These are phyloP conservation scores for Galagoides demidoff DNA, from an alignment of 2,797 vertebrate genomes.

Conservation along the genomic window DNA sequence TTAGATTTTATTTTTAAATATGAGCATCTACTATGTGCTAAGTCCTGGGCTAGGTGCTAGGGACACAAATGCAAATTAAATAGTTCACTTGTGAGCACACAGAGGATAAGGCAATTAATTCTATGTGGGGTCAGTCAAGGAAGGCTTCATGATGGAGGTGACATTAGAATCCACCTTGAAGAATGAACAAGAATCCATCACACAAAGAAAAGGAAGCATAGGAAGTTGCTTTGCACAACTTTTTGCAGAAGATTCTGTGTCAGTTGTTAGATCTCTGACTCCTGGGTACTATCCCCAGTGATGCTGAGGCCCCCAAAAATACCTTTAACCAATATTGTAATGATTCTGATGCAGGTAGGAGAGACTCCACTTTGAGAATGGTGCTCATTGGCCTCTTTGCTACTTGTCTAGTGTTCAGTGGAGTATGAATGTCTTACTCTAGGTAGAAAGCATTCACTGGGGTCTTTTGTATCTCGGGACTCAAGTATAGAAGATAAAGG, in stretches of 20 bases:
- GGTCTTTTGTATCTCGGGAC: not conserved
- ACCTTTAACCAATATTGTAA: not conserved
- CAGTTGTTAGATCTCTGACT: not conserved
- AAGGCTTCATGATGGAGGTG: conserved; percentile 13
- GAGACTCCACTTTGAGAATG: not conserved
- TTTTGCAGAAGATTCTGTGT: not conserved
- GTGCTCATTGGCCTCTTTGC: not conserved
- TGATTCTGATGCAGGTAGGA: not conserved
- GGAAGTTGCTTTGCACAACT: not conserved
- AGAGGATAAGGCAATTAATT: conserved; percentile 9
- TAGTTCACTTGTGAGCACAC: not conserved
- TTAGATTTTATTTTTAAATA: conserved; percentile 50
- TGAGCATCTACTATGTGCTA: not conserved
- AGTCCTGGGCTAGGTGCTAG: not conserved
- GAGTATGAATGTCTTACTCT: not conserved
- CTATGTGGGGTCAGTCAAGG: not conserved
- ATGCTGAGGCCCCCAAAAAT: not conserved
- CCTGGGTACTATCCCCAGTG: not conserved
- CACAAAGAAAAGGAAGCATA: not conserved
- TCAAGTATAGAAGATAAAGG: not conserved
- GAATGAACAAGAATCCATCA: not conserved
- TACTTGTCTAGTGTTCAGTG: not conserved
- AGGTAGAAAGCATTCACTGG: not conserved
- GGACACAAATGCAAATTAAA: not conserved
- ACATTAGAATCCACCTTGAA: not conserved